Conservation (phyloP, 1,140 invertebrate species). For the Drosophila asahinai region DNA sequence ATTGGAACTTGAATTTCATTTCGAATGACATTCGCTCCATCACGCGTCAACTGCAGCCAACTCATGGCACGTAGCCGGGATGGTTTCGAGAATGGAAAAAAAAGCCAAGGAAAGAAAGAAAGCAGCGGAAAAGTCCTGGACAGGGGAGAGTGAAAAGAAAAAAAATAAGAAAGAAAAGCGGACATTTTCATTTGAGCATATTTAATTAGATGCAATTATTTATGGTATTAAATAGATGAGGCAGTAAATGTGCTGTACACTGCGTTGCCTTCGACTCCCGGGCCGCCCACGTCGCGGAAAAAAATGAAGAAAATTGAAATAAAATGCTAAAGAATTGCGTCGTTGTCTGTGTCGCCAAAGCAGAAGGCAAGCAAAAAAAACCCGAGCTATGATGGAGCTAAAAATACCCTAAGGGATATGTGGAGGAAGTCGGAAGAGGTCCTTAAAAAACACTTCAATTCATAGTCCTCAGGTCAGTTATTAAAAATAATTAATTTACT, state of each 20-base stretch:
- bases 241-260: slow-evolving; percentile 84
- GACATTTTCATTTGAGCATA: slow-evolving; percentile 85
- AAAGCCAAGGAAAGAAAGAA: slow-evolving; percentile 4
- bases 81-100: slow-evolving; percentile 36
- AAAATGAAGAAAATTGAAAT: slow-evolving; percentile 83
- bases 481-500: too few species aligned
- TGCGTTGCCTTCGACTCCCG: slow-evolving; percentile 23
- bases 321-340: slow-evolving; percentile 85
- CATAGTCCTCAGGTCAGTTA: too few species aligned
- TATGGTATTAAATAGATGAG: slow-evolving; percentile 85
- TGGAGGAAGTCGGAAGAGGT: not conserved
- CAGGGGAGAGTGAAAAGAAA: slow-evolving; percentile 4
- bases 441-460: not conserved
- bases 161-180: slow-evolving; percentile 66
- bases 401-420: slow-evolving; percentile 5
- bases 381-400: not conserved
- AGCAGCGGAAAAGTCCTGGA: slow-evolving; percentile 19
- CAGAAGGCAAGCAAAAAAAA: slow-evolving; percentile 35
- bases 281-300: slow-evolving; percentile 34
- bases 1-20: slow-evolving; percentile 85
- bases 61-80: slow-evolving; percentile 66
- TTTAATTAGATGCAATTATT: slow-evolving; percentile 85
- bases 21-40: slow-evolving; percentile 85
- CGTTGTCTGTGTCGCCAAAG: slow-evolving; percentile 63
- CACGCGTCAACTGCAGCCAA: slow-evolving; percentile 84